phyloP scores from a whole-genome alignment of 2,797 vertebrate genomes.

The Enteromius unitaeniatus region DNA sequence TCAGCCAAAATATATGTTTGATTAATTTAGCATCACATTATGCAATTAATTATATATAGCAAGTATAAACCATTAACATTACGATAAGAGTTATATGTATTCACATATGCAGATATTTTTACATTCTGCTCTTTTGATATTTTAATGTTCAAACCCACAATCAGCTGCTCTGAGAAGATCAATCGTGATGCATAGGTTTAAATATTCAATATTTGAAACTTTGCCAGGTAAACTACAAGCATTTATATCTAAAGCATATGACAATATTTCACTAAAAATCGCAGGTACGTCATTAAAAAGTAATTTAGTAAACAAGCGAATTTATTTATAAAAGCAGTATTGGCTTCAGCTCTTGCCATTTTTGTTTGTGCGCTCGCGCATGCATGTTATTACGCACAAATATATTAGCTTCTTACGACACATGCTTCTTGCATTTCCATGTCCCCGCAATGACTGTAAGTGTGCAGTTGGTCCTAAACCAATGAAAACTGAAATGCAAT shows the following conservation, averaged over 20 bases:
- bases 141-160: background rate
- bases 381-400: background rate
- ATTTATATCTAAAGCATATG: too few species aligned
- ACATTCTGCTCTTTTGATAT: background rate
- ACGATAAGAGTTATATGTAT: background rate
- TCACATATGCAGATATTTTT: background rate
- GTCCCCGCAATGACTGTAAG: background rate
- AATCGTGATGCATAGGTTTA: background rate
- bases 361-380: background rate
- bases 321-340: too few species aligned
- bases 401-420: background rate
- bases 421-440: background rate
- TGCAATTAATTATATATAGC: background rate
- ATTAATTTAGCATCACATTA: background rate
- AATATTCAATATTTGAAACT: background rate
- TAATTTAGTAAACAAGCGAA: too few species aligned
- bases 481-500: conserved; percentile 27
- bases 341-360: background rate
- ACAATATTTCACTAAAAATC: too few species aligned
- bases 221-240: too few species aligned
- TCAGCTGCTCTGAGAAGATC: background rate
- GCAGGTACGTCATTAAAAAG: too few species aligned
- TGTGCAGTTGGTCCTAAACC: background rate
- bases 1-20: background rate
- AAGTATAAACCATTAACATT: background rate